Conservation (phyloP, 2,797 vertebrate species). For the Danio tinwini region DNA sequence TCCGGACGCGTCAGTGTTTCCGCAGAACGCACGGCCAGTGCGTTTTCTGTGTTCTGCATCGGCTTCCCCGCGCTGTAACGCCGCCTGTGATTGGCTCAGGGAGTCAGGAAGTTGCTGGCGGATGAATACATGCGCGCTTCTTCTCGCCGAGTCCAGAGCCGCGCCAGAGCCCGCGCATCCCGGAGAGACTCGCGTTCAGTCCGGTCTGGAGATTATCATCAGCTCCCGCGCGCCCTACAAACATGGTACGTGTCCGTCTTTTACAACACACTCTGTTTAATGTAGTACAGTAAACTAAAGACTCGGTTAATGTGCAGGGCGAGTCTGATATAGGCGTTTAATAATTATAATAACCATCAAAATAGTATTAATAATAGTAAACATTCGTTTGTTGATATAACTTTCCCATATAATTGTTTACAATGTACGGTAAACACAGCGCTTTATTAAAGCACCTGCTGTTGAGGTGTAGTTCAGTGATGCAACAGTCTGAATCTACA, state of each 20-base stretch:
- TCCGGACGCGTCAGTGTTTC: not conserved
- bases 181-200: slow-evolving; percentile 60
- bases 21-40: not conserved
- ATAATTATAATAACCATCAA: too few species aligned
- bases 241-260: slow-evolving; percentile 78
- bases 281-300: not conserved
- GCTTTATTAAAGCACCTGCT: not conserved
- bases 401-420: not conserved
- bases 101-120: slow-evolving; percentile 69
- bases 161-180: slow-evolving; percentile 74
- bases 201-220: slow-evolving; percentile 72
- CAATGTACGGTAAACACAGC: not conserved
- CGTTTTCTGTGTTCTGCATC: slow-evolving; percentile 1
- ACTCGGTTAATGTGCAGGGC: not conserved
- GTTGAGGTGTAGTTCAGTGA: not conserved
- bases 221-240: slow-evolving; percentile 65
- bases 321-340: too few species aligned
- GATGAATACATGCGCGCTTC: slow-evolving; percentile 78
- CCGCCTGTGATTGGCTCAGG: slow-evolving; percentile 44
- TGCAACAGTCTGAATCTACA: slow-evolving; percentile 45
- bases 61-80: slow-evolving; percentile 55
- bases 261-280: slow-evolving; percentile 47
- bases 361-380: not conserved
- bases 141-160: slow-evolving; percentile 66
- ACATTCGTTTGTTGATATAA: not conserved